Evolutionary conservation across 2,797 vertebrate species (phyloP).

Genomic region (Arrhamphus sclerolepis): DNA sequence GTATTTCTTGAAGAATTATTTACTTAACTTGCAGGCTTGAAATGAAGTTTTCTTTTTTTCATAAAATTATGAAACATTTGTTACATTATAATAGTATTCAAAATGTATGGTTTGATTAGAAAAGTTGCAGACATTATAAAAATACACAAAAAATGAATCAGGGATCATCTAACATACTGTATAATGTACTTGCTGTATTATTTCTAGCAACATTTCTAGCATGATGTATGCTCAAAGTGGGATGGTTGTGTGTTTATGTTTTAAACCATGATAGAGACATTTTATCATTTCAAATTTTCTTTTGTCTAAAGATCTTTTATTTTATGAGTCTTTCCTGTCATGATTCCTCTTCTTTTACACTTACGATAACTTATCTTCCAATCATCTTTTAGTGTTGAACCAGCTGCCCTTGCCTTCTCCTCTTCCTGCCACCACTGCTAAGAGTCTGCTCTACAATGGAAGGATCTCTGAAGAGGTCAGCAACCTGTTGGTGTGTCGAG

Average conservation of each 20-base stretch:
- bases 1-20: no score
- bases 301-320: not conserved
- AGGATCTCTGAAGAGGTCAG: conserved; percentile 97
- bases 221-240: no score
- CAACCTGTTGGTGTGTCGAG: conserved; percentile 93
- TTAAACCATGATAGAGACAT: not conserved
- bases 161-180: no score
- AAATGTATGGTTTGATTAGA: not conserved
- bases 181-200: no score
- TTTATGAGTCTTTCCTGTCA: not conserved
- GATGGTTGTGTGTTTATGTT: no score
- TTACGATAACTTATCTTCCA: conserved; percentile 10
- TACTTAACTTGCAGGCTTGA: no score
- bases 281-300: not conserved
- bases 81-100: no score
- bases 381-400: conserved; percentile 88
- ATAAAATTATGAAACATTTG: no score
- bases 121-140: not conserved
- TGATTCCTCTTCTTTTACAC: not conserved
- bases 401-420: conserved; percentile 98
- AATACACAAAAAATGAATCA: not conserved
- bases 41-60: no score
- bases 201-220: no score
- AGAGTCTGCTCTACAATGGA: conserved; percentile 98
- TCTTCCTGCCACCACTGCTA: conserved; percentile 97